Base-by-base conservation (phyloP, 2,888 invertebrate genomes). In the Hedychridium roseum region DNA sequence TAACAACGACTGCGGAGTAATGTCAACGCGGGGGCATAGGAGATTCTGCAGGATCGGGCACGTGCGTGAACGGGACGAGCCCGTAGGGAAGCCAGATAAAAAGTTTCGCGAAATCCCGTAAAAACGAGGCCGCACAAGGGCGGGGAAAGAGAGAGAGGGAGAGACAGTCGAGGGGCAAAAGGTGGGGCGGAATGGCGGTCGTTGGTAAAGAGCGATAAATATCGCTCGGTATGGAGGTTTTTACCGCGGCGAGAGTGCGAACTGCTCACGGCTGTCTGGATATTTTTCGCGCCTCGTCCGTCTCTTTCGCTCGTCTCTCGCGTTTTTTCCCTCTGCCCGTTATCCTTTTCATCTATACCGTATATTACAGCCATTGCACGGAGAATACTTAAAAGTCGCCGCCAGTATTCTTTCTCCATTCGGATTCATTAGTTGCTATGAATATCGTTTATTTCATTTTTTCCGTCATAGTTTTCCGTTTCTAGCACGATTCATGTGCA, bases 151-250 rank as follows among this genome's bases (percentile, higher is more conserved):
- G 28, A 27, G 17, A 6, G 3, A 17, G 30, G 5, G 35, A 15
- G 16, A 2, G 31, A 6, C 37, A 12, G 16, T n/a, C 3, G 14
- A 21, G 20, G 58, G 37, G 27, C 37, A 38, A 55, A 49, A 15
- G 14, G 26, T n/a, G 34, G 20, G 18, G 18, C 27, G 9, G n/a
- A 20, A 40, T 32, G 32, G 32, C 21, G n/a, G n/a, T n/a, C n/a
- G n/a, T n/a, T n/a, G n/a, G 27, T 18, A 26, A 47, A 44, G 54
- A 39, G 50, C 61, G 65, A 72, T 70, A 68, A 70, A 70, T 68
- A 66, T 64, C 57, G 55, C 44, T 43, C 46, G 47, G 35, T 38
- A 30, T 38, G 57, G 45, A 54, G 54, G 53, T 66, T 71, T 70
- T 68, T 68, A 57, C 53, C 35, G 53, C 51, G 43, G 20, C 43